Conservation (phyloP, 2,888 invertebrate genomes). For the Ophion ellenae region DNA sequence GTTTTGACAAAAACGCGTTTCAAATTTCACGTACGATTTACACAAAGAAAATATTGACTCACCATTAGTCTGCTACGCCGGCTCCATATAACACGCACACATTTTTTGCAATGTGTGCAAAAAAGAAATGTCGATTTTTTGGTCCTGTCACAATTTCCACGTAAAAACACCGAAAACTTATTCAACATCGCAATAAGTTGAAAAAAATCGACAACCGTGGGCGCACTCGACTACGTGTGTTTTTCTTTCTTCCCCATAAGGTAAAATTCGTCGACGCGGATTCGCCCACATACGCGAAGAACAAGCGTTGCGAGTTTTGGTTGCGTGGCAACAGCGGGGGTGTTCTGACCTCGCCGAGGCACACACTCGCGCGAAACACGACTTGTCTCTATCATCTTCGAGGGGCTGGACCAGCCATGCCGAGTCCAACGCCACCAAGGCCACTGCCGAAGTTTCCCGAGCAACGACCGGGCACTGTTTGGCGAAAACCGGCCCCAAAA, state of each 20-base stretch:
- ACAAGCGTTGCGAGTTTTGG: slow-evolving; percentile 95
- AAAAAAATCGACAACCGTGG: neutral
- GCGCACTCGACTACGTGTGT: neutral
- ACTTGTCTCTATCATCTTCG: slow-evolving; percentile 95
- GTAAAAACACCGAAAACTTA: too few relatives aligned
- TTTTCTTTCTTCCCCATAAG: slow-evolving; percentile 80
- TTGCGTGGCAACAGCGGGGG: slow-evolving; percentile 92
- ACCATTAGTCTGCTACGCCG: too few relatives aligned
- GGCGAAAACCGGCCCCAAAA: slow-evolving; percentile 85
- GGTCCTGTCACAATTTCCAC: too few relatives aligned
- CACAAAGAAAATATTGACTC: too few relatives aligned
- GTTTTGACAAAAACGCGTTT: too few relatives aligned
- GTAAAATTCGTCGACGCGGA: slow-evolving; percentile 94
- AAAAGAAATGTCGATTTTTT: too few relatives aligned
- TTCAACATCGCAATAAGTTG: too few relatives aligned
- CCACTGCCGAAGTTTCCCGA: slow-evolving; percentile 82
- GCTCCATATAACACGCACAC: too few relatives aligned
- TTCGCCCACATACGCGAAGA: slow-evolving; percentile 93
- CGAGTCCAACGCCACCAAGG: slow-evolving; percentile 85
- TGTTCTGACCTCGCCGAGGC: slow-evolving; percentile 92
- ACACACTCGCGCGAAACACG: slow-evolving; percentile 94
- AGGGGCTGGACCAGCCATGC: slow-evolving; percentile 85
- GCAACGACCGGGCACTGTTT: slow-evolving; percentile 81
- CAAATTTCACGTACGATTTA: too few relatives aligned
- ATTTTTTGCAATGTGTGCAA: too few relatives aligned